Base-by-base conservation (phyloP, 2,113 vertebrate species). In the Electrona antarctica region DNA sequence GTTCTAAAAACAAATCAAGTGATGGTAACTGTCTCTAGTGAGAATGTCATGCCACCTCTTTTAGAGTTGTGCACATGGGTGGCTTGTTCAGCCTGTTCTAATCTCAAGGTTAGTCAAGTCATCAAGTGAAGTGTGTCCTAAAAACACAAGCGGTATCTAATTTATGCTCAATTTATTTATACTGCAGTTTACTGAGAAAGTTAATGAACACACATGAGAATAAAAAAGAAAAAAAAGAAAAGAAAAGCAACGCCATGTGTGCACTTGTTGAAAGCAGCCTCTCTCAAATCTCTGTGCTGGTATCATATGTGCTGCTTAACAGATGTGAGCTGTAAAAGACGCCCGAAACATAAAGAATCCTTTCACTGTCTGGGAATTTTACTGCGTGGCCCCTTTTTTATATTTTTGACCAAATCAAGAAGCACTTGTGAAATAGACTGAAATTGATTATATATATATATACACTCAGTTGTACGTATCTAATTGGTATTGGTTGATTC, bases 311-410 rank as follows among this genome's bases (percentile, higher is more conserved):
- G 58, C 62, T 65, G 73, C 50, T 11, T n/a, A 57, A 55, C 84
- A 79, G 70, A 84, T 81, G 76, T 51, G 54, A 48, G 56, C 64
- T 69, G 41, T 51, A 69, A 60, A 60, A 60, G 51, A 54, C 49
- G 49, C 49, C 49, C 33, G 5, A 50, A 50, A 57, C 56, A 15
- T 57, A 57, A 57, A 68, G 41, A 69, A 64, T 65, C 28, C 60
- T 64, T 60, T 78, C 45, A 33, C 65, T 61, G 46, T 71, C 63
- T 68, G 50, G 14, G 5, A 69, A 33, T 69, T 49, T 72, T 50
- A 62, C 14, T 64, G 33, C 28, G 21, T 52, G 6, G 33, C 15
- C 47, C 33, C 9, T 73, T 52, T 41, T 21, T 47, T 64, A 50
- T 50, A 12, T 72, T 14, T 41, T 41, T 41, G 41, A 62, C 21